Evolutionary conservation across 2,888 invertebrate species (phyloP).

Genomic region (Ditula angustiorana): DNA sequence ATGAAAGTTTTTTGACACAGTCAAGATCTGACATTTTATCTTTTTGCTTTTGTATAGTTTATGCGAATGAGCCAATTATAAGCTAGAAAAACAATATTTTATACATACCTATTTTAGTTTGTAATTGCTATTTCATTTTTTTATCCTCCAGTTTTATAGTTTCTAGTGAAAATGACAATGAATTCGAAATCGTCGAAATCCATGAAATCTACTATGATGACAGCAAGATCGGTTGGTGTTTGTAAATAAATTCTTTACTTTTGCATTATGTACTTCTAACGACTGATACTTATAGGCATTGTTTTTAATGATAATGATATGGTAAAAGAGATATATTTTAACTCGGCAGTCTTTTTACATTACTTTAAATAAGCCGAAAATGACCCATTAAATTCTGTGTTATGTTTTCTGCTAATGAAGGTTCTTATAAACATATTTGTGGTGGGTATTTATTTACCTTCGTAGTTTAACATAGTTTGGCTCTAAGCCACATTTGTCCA

Average conservation of each 20-base stretch:
- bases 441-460: background rate
- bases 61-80: background rate
- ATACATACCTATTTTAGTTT: slow-evolving; percentile 7
- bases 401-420: background rate
- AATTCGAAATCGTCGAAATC: slow-evolving; percentile 12
- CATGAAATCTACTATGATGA: slow-evolving; percentile 52
- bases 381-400: background rate
- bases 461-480: background rate
- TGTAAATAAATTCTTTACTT: background rate
- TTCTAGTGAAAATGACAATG: background rate
- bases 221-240: slow-evolving; percentile 54
- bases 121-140: background rate
- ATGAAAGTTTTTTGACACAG: background rate
- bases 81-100: slow-evolving; percentile 4
- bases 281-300: too few species aligned
- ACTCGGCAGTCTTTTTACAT: background rate
- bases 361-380: background rate
- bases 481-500: background rate
- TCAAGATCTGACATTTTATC: background rate
- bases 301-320: too few species aligned
- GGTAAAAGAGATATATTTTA: too few species aligned
- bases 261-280: too few species aligned
- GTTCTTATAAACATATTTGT: background rate
- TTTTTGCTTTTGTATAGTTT: background rate
- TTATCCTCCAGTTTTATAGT: background rate